Evolutionary conservation across 1,140 invertebrate genomes (phyloP).

Genomic region (Camponotus vicinus): DNA sequence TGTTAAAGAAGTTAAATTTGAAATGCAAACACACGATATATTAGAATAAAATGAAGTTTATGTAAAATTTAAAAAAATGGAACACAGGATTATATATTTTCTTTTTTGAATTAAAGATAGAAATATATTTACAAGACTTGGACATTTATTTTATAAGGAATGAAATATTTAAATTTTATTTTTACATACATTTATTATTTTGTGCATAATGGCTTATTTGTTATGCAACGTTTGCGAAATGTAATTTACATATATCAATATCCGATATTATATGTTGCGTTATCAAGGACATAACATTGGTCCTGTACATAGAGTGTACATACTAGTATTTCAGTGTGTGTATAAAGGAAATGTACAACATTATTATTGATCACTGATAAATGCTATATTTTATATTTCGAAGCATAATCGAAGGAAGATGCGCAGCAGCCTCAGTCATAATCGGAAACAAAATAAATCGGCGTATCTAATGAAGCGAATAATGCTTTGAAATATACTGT

Average conservation of each 20-base stretch:
- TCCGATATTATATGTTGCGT: not conserved
- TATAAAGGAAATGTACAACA: conserved; percentile 25
- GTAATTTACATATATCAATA: conserved; percentile 47
- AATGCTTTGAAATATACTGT: not conserved
- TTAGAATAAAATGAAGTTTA: not conserved
- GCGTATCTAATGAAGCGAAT: not conserved
- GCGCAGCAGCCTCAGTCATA: no score
- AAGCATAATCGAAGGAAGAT: conserved; percentile 6
- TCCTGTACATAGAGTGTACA: not conserved
- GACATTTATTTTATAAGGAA: not conserved
- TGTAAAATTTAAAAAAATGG: not conserved
- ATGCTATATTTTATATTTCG: not conserved
- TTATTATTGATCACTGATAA: conserved; percentile 53
- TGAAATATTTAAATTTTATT: not conserved
- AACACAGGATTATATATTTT: not conserved
- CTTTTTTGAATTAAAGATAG: not conserved
- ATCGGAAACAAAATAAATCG: conserved; percentile 31
- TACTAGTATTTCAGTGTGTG: no score
- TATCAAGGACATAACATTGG: not conserved
- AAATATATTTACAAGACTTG: not conserved
- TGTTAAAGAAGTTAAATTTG: not conserved
- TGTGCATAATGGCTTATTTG: not conserved
- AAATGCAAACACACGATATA: not conserved
- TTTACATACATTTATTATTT: conserved; percentile 5
- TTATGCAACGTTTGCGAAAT: conserved; percentile 12